phyloP scores from a whole-genome alignment of 1,140 invertebrate genomes.

The Berghia stephanieae region DNA sequence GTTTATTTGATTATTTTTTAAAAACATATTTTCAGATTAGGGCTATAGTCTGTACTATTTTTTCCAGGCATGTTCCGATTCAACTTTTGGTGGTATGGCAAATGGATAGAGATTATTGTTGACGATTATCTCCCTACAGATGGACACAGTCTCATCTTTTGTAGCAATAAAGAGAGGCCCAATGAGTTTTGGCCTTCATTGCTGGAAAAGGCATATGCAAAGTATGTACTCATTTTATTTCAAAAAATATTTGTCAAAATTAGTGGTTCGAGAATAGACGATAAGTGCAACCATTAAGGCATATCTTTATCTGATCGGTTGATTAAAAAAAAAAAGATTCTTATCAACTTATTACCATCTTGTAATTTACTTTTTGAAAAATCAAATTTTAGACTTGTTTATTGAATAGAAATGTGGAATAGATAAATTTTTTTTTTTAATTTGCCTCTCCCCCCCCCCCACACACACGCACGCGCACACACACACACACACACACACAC shows the following conservation, averaged over 20 bases:
- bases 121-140: conserved; percentile 77
- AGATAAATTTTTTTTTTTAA: no score
- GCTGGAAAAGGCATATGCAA: conserved; percentile 98
- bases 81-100: conserved; percentile 81
- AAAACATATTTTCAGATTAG: neutral
- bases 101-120: conserved; percentile 79
- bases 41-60: neutral
- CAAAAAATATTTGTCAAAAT: neutral
- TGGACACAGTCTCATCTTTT: conserved; percentile 69
- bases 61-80: conserved; percentile 71
- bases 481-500: no score
- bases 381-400: no score
- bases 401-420: no score
- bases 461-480: no score
- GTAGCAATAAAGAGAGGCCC: conserved; percentile 56
- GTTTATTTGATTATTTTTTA: neutral
- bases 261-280: neutral
- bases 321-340: no score
- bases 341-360: no score
- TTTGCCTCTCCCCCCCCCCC: no score
- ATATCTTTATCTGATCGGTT: no score
- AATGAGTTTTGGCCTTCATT: conserved; percentile 92
- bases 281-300: neutral
- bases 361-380: no score
- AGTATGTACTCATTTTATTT: no score